These are phyloP conservation scores for Centroberyx gerrardi DNA, from an alignment of 2,797 vertebrate species.

Conservation along the genomic window DNA sequence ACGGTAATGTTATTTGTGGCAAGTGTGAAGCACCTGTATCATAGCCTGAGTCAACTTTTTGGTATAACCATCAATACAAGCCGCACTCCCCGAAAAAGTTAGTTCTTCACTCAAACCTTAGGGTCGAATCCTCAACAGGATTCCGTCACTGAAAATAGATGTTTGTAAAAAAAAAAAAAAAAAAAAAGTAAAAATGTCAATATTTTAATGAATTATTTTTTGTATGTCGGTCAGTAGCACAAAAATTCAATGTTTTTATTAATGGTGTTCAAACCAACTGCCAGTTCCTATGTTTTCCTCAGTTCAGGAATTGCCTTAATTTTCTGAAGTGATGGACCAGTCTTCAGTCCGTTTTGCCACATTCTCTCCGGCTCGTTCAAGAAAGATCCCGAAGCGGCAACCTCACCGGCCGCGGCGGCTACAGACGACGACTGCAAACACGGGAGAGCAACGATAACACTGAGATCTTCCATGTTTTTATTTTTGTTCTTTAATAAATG, in stretches of 20 bases:
- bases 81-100: slow-evolving; percentile 66
- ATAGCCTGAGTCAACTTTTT: slow-evolving; percentile 70
- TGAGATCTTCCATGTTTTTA: slow-evolving; percentile 79
- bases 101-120: slow-evolving; percentile 61
- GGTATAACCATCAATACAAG: slow-evolving; percentile 66
- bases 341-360: slow-evolving; percentile 66
- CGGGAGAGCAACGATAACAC: slow-evolving; percentile 33
- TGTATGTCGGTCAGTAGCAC: slow-evolving; percentile 87
- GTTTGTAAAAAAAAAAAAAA: slow-evolving; percentile 60
- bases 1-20: slow-evolving; percentile 74
- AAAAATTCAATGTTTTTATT: slow-evolving; percentile 81
- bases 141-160: slow-evolving; percentile 57
- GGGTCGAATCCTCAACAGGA: slow-evolving; percentile 59
- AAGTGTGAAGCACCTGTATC: slow-evolving; percentile 78
- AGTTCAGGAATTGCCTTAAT: slow-evolving; percentile 88
- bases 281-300: slow-evolving; percentile 83
- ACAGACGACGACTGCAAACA: slow-evolving; percentile 49
- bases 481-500: slow-evolving; percentile 72
- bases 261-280: slow-evolving; percentile 81
- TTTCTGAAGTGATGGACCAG: slow-evolving; percentile 78
- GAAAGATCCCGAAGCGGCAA: slow-evolving; percentile 44
- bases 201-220: slow-evolving; percentile 83
- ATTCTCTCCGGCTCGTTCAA: slow-evolving; percentile 48
- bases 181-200: slow-evolving; percentile 65
- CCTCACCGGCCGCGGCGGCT: slow-evolving; percentile 28